Percentiles rank a stretch among this genome's conserved stretches.
Evolutionary conservation across 2,888 invertebrate species (phyloP).

Genomic region (Zaprionus obscuricornis): DNA sequence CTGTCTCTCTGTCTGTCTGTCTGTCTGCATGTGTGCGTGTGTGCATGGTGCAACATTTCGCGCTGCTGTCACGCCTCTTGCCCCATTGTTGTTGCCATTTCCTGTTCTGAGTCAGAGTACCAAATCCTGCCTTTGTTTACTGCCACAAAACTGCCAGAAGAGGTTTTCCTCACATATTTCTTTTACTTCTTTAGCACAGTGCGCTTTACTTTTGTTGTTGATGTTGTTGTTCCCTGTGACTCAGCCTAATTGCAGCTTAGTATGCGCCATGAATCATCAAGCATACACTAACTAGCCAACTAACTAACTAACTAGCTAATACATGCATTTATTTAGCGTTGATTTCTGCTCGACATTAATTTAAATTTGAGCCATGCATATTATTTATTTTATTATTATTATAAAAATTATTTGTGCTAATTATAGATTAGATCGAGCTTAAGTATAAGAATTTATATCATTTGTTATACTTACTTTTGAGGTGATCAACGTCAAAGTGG

Average conservation of each 20-base stretch:
- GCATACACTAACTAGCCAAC: slow-evolving; percentile 14
- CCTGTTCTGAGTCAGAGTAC: slow-evolving; percentile 78
- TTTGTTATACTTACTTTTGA: slow-evolving; percentile 89
- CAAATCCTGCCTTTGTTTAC: not conserved
- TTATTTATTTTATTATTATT: too few species aligned
- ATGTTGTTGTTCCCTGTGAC: too few species aligned
- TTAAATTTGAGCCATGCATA: slow-evolving; percentile 32
- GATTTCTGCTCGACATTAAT: not conserved
- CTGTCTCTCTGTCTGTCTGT: slow-evolving; percentile 6
- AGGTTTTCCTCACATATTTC: too few species aligned
- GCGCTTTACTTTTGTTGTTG: slow-evolving; percentile 10
- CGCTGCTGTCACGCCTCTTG: slow-evolving; percentile 48
- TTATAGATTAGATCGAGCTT: not conserved
- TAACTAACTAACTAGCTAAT: slow-evolving; percentile 17
- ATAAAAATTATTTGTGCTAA: not conserved
- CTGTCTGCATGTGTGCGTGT: slow-evolving; percentile 7
- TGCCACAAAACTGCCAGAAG: slow-evolving; percentile 25
- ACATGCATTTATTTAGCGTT: slow-evolving; percentile 28
- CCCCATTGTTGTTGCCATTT: slow-evolving; percentile 39
- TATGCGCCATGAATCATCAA: slow-evolving; percentile 23
- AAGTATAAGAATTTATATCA: too few species aligned
- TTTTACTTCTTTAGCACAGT: too few species aligned
- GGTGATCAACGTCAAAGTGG: slow-evolving; percentile 90
- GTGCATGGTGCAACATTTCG: slow-evolving; percentile 62
- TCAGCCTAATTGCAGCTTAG: slow-evolving; percentile 37